A percentile compares a stretch with the other conserved stretches of the same genome.
phyloP scores from a whole-genome alignment of 2,888 invertebrate species.

The Drosophila pseudotakahashii region DNA sequence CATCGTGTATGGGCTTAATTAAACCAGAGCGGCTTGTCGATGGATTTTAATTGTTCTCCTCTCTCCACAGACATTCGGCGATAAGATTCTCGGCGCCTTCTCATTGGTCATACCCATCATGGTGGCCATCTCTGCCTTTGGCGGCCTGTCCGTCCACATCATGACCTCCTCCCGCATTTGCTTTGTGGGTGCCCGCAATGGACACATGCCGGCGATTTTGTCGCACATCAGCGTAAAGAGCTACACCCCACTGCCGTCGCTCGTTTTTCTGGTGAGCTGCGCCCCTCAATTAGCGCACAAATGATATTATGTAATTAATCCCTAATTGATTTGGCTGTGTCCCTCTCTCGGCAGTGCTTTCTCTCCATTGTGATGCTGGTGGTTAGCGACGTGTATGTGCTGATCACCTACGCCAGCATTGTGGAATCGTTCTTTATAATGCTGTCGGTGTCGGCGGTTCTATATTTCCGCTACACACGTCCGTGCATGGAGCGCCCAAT shows the following conservation, averaged over 20 bases:
- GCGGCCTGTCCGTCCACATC: conserved; percentile 96
- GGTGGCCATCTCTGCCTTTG: conserved; percentile 96
- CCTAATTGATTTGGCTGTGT: conserved; percentile 33
- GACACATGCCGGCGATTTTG: conserved; percentile 92
- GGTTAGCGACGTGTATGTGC: conserved; percentile 92
- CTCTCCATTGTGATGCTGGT: conserved; percentile 93
- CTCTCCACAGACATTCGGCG: conserved; percentile 90
- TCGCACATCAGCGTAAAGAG: conserved; percentile 91
- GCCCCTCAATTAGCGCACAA: conserved; percentile 47
- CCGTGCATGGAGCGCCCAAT: conserved; percentile 93
- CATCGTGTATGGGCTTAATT: neutral
- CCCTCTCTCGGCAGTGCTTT: conserved; percentile 87
- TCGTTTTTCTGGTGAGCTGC: conserved; percentile 91
- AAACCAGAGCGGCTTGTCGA: conserved; percentile 8
- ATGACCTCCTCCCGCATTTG: conserved; percentile 97
- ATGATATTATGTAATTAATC: conserved; percentile 51
- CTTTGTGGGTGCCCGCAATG: conserved; percentile 95
- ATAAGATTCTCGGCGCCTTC: conserved; percentile 88
- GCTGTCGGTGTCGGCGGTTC: conserved; percentile 92
- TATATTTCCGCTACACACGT: conserved; percentile 92
- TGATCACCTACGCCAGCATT: conserved; percentile 96
- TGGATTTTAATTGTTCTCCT: conserved; percentile 2
- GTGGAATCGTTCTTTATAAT: conserved; percentile 97
- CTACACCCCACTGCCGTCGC: conserved; percentile 91
- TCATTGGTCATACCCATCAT: conserved; percentile 94